Base-by-base conservation (phyloP, 2,797 vertebrate genomes). In the Alcedo quadribrachys region DNA sequence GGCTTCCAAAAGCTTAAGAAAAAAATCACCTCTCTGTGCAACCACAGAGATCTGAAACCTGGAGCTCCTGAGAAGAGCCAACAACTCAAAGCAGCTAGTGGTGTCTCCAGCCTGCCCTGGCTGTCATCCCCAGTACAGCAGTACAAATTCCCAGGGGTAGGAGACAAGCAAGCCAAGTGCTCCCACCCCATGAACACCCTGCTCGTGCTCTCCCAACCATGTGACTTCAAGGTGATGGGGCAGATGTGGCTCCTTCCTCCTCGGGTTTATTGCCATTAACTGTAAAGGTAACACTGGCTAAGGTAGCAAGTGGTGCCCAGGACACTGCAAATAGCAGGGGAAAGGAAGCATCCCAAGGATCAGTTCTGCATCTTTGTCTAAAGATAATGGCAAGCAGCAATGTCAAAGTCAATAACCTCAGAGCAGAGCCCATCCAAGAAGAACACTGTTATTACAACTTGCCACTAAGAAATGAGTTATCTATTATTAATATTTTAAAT, bases 401-500 rank as follows among this genome's bases (percentile, higher is more conserved):
- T 42, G 91, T 85, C 85, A 94, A 51, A 88, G 87, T 4, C 82
- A 60, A 5, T 11, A 53, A 63, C 37, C 58, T 50, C 88, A 61
- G 75, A 83, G 81, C 83, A 89, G 62, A 89, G 57, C 58, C 71
- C 1, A 0, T 14, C 25, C 1, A 0, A 75, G 69, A 37, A 53
- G 54, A 81, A 30, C 46, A 13, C 12, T 51, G n/a, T 27, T 71
- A 79, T 77, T 89, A 90, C 86, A 90, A 60, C 42, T 67, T 51
- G 5, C 73, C 77, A 35, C 87, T 88, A 67, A 37, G 79, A 92
- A 92, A 85, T 48, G 66, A 90, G 46, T 57, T 69, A 40, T 62
- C 89, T 89, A 71, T 88, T 90, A 93, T 94, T 88, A 92, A 95
- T 95, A 89, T 85, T 92, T 92, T 66, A 85, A 93, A 91, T 77